Evolutionary conservation across 2,888 invertebrate genomes (phyloP), one percentile per base, ranked within the genome.

Genomic region (Heliconius aoede): DNA sequence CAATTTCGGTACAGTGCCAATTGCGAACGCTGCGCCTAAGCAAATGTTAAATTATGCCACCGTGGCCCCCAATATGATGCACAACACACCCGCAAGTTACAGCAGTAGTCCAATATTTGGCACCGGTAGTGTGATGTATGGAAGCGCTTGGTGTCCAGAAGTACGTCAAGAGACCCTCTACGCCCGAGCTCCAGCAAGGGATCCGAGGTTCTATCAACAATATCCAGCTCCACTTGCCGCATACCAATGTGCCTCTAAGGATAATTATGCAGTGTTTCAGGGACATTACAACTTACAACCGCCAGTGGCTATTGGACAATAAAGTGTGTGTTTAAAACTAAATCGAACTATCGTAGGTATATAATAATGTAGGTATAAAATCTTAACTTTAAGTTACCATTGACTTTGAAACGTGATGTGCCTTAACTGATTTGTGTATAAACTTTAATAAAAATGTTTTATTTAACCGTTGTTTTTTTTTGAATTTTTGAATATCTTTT

Each of bases 211-310:
- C 82, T 94, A 94, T 82, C 93, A 94, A 76, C 93, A 94, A 80
- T 94, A 94, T 77, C 82, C 92, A 0, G 79, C 89, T 0, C 87
- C 91, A 2, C 87, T 92, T 55, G 84, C 87, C 69, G 85, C 91
- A 5, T 95, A 94, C 76, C 94, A 94, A 85, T 95, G 95, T 72
- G 93, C 93, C 13, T 83, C 91, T 7, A 94, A 94, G 78, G 94
- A 95, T 65, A 94, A 93, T 81, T 95, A 94, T 81, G 84, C 90
- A 26, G 87, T 94, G 83, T 94, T 95, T 81, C 95, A 94, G 83
- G 94, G 94, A 84, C 94, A 95, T 84, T 94, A 94, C 78, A 93
- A 91, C 81, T 85, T 94, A 77, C 93, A 92, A 84, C 91, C 93
- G 13, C 91, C 94, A 2, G 88, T 95, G 71, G 94, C 94, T 65